phyloP scores from a whole-genome alignment of 1,140 invertebrate species.

The Bombus haemorrhoidalis region DNA sequence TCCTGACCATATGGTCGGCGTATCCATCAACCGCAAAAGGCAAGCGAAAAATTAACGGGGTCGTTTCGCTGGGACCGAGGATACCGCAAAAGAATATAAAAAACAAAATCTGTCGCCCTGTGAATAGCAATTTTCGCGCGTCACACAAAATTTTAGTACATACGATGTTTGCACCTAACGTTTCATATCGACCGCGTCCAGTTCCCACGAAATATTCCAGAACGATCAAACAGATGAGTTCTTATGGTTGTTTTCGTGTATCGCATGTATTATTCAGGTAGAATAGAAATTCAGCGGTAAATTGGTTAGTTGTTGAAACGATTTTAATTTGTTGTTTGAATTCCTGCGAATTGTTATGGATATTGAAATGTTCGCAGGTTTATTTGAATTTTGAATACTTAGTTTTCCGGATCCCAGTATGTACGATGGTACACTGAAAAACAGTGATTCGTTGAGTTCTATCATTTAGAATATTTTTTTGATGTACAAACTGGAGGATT shows the following conservation, averaged over 20 bases:
- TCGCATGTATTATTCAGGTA: background rate
- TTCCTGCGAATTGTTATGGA: background rate
- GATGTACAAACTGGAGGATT: no score
- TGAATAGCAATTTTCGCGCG: background rate
- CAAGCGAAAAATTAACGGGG: conserved; percentile 33
- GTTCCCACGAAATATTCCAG: background rate
- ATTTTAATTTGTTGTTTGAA: background rate
- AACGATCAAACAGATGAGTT: background rate
- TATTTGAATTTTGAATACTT: background rate
- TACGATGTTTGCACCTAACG: background rate
- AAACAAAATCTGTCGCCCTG: background rate
- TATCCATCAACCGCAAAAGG: conserved; percentile 42
- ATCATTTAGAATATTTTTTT: no score
- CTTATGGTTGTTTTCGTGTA: background rate
- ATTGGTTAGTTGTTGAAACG: background rate
- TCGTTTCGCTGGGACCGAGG: background rate
- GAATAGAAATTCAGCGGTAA: background rate
- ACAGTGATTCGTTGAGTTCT: no score
- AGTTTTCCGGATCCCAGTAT: no score
- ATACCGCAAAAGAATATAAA: background rate
- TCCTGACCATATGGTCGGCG: conserved; percentile 20
- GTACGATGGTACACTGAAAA: no score
- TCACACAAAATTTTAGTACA: background rate
- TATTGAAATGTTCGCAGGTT: background rate
- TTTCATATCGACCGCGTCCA: background rate